phyloP scores from a whole-genome alignment of 2,797 vertebrate genomes.

The Labeo calbasu region DNA sequence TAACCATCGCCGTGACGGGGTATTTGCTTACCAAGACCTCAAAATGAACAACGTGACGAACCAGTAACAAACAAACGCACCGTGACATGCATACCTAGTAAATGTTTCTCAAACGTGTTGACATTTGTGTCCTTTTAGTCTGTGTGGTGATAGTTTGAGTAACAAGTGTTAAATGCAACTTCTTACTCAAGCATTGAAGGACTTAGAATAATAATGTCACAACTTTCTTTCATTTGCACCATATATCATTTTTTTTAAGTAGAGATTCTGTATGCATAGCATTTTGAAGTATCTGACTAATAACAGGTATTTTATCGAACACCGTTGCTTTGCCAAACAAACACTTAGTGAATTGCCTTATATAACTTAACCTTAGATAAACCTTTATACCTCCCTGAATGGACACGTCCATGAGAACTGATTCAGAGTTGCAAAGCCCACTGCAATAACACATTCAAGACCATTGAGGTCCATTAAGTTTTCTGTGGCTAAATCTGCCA shows the following conservation, averaged over 20 bases:
- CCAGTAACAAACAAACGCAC: conserved; percentile 41
- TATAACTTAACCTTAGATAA: conserved; percentile 24
- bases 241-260: neutral
- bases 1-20: conserved; percentile 92
- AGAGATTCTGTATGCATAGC: conserved; percentile 9
- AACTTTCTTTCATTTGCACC: conserved; percentile 17
- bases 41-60: conserved; percentile 74
- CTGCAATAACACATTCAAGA: conserved; percentile 47
- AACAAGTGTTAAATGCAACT: conserved; percentile 24
- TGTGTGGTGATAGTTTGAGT: conserved; percentile 42
- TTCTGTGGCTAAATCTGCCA: conserved; percentile 16
- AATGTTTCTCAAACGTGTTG: conserved; percentile 25
- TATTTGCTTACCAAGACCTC: conserved; percentile 93
- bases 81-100: conserved; percentile 33
- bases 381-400: conserved; percentile 13
- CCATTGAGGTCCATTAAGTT: conserved; percentile 7
- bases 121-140: conserved; percentile 36
- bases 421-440: conserved; percentile 29
- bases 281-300: conserved; percentile 27
- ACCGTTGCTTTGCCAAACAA: conserved; percentile 49
- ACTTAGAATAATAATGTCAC: conserved; percentile 43
- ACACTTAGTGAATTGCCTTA: conserved; percentile 53
- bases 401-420: neutral
- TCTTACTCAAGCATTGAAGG: conserved; percentile 38
- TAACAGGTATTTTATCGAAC: conserved; percentile 33